phyloP scores from a whole-genome alignment of 2,113 vertebrate species.

The Tursiops truncatus region DNA sequence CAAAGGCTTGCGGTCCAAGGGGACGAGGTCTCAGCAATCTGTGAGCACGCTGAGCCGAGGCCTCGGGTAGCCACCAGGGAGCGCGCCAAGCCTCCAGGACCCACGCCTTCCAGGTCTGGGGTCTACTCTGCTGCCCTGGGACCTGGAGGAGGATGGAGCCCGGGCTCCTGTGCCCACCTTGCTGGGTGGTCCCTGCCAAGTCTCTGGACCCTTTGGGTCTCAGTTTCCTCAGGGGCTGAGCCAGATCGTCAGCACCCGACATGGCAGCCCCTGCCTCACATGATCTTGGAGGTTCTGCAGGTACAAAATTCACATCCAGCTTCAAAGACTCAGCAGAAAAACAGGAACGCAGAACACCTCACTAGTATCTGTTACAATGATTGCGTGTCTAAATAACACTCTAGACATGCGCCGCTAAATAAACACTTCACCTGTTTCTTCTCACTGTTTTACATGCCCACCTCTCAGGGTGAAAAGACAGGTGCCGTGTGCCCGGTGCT shows the following conservation, averaged over 20 bases:
- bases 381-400: rapidly evolving
- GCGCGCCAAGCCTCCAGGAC: rapidly evolving
- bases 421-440: background rate
- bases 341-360: rapidly evolving
- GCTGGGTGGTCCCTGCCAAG: background rate
- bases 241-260: rapidly evolving
- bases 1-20: background rate
- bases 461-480: too few relatives aligned
- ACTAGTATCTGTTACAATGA: rapidly evolving
- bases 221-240: background rate
- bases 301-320: background rate
- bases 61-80: background rate
- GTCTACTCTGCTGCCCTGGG: background rate
- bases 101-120: background rate
- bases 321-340: too few relatives aligned
- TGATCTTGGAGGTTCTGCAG: background rate
- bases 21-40: background rate
- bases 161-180: background rate
- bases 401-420: rapidly evolving
- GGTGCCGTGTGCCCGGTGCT: rapidly evolving
- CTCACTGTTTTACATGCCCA: rapidly evolving
- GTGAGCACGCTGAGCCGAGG: background rate
- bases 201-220: background rate
- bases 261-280: rapidly evolving
- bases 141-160: background rate